Evolutionary conservation across 2,113 vertebrate genomes (phyloP), one percentile per base, ranked within the genome.

Genomic region (Amphilophus citrinellus): DNA sequence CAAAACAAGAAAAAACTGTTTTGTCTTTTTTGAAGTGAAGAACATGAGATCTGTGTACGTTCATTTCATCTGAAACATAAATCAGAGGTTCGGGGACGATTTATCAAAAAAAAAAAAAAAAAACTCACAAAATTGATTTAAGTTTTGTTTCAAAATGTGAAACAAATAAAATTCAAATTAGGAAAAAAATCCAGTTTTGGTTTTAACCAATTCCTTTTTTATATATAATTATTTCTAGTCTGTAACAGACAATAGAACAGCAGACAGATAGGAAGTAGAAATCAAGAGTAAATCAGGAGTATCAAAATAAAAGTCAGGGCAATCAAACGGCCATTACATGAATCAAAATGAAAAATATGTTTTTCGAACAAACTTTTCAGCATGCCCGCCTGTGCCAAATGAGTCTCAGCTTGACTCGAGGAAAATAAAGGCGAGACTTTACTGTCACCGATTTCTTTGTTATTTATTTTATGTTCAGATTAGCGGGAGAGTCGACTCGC

Each of bases 111-210:
- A 24, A 24, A 24, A n/a, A n/a, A n/a, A n/a, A n/a, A n/a, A n/a
- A n/a, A n/a, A n/a, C n/a, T n/a, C n/a, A n/a, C 24, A 35, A 35
- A 35, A 35, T 0, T 10, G n/a, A 44, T 0, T 0, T 66, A 7
- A 24, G n/a, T 44, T 44, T 44, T 66, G 37, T 66, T n/a, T 66
- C 63, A 7, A 66, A 66, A n/a, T 66, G 63, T 0, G 39, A 68
- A 20, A 68, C 44, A 68, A 68, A 14, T 47, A 27, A 66, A 47
- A 24, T 1, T n/a, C 62, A 66, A 66, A 66, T 9, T 27, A 5
- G 32, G 32, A 6, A 32, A 42, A 8, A 37, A 7, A 66, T 3
- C 32, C 13, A 44, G n/a, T 37, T 42, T 65, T 42, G 62, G 15
- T 24, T 24, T 44, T 24, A 2, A 37, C 4, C 0, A 8, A 22